Conservation (phyloP, 53 echinoderm and acorn worm species). For the Antedon mediterranea region DNA sequence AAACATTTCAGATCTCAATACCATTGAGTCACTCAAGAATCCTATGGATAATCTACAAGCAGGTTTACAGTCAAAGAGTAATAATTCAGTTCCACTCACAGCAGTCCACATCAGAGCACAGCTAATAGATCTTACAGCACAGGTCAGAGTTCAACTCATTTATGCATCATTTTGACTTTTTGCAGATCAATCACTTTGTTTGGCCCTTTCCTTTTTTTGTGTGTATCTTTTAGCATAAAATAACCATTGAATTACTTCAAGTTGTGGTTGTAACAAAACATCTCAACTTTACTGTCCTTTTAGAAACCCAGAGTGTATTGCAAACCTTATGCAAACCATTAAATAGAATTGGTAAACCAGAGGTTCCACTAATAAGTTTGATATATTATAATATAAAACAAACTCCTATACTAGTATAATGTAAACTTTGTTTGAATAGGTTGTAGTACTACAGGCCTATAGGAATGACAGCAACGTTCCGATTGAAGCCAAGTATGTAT, state of each 20-base stretch:
- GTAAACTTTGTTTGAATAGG: conserved; percentile 21
- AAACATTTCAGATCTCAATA: conserved; percentile 20
- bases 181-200: no score
- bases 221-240: no score
- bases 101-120: conserved; percentile 67
- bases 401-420: no score
- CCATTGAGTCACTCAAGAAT: conserved; percentile 29
- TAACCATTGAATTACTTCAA: no score
- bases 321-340: no score
- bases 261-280: no score
- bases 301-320: no score
- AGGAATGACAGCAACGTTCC: conserved; percentile 31
- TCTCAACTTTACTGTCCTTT: no score
- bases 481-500: conserved; percentile 68
- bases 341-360: no score
- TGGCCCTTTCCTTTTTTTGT: no score
- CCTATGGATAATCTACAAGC: conserved; percentile 37
- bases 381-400: no score
- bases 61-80: conserved; percentile 26
- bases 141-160: conserved; percentile 18
- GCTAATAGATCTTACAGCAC: conserved; percentile 47
- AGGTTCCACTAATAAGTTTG: no score
- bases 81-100: conserved; percentile 30
- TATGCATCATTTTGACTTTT: background rate
- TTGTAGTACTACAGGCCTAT: conserved; percentile 58